Evolutionary conservation across 2,113 vertebrate species (phyloP), one percentile per base, ranked within the genome.

Genomic region (Mola mola): DNA sequence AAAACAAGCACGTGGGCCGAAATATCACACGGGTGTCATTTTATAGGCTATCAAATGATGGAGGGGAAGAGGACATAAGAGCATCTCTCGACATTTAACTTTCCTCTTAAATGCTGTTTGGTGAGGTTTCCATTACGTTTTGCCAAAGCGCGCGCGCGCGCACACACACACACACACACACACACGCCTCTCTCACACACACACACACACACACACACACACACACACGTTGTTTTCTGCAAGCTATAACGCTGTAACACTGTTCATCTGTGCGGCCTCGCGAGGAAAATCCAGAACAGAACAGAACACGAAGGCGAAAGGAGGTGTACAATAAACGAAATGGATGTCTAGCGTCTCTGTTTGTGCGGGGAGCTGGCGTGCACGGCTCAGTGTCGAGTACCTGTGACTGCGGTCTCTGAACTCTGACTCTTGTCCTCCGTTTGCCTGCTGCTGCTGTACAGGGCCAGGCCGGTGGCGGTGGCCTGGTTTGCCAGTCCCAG

Each of bases 401-500:
- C 95, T 96, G 95, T 93, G 91, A 93, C 92, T 64, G 94, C 56
- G 82, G 90, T 86, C 84, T 94, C 95, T 91, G 82, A 91, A 91
- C 91, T 94, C 88, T 85, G 91, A 81, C 89, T 91, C 85, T 92
- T 93, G 71, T 94, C 93, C 68, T 93, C 92, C 22, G 88, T 71
- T 38, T 93, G 93, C 84, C 94, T 89, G 84, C n/a, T n/a, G n/a
- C 93, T 91, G 84, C 91, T 92, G 86, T 95, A 96, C 42, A 94
- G 89, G n/a, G 94, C 92, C 71, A 91, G 82, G 42, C 91, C 91
- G 57, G 89, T 87, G 44, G 92, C 87, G 6, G 86, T 89, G 58
- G 92, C 88, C 88, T 93, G 90, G 85, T 92, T 89, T 63, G 85
- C 91, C 70, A 97, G 95, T 91, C 95, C 96, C 84, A 96, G 90